Conservation (phyloP, 1,140 invertebrate genomes). For the Lethocerus indicus region DNA sequence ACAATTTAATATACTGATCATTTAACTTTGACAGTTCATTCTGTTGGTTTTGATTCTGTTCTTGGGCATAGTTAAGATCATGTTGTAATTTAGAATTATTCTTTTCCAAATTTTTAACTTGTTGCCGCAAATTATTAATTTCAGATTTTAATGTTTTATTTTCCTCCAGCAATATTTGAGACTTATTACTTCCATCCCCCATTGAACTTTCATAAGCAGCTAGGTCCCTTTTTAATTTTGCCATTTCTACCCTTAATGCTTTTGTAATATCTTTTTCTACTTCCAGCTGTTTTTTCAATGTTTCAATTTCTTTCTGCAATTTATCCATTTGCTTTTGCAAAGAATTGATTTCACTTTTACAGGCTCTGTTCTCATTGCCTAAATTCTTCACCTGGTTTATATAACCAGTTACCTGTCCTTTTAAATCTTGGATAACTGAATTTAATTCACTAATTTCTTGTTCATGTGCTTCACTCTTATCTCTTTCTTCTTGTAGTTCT, state of each 20-base stretch:
- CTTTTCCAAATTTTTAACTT: slow-evolving; percentile 1
- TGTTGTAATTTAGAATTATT: background rate
- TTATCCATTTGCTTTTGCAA: background rate
- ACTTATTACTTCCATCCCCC: background rate
- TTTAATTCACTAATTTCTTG: background rate
- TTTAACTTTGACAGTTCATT: background rate
- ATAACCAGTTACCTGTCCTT: background rate
- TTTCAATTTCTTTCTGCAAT: background rate
- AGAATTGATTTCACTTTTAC: background rate
- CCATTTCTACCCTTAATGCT: background rate
- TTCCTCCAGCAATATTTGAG: background rate
- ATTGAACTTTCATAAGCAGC: background rate
- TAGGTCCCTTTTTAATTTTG: background rate
- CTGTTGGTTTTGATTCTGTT: background rate
- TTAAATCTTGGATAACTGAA: background rate
- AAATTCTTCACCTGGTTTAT: slow-evolving; percentile 2
- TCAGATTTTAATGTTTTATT: slow-evolving; percentile 4
- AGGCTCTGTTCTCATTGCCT: slow-evolving; percentile 2
- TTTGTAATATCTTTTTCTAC: background rate
- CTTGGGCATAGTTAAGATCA: background rate
- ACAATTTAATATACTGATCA: background rate
- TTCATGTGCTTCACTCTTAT: background rate
- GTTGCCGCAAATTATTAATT: background rate
- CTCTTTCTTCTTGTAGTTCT: slow-evolving; percentile 1
- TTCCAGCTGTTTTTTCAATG: background rate